Base-by-base conservation (phyloP, 2,113 vertebrate species). In the Gallinago jamesoni region DNA sequence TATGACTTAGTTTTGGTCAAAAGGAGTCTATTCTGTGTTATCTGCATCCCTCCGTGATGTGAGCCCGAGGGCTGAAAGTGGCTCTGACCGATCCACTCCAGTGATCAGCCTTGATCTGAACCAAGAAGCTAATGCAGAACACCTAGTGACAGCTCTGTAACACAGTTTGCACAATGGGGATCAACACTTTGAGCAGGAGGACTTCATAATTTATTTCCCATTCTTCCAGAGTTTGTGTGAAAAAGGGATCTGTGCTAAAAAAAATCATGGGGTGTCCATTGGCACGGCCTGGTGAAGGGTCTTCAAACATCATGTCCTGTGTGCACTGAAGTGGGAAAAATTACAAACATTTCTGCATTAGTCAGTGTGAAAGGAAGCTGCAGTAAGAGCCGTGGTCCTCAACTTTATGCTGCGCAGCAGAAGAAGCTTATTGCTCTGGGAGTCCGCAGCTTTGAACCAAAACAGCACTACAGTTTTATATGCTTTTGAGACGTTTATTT, bases 21-120 rank as follows among this genome's bases (percentile, higher is more conserved):
- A 74, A 74, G 30, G 3, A 5, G 10, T 67, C n/a, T 83, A 21
- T 72, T 68, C 24, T 89, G 9, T 28, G 19, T 43, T 15, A 27
- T 80, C 14, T 55, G 22, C 43, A 31, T 10, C 23, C 24, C 4
- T 27, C 15, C 10, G 3, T 50, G 30, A 24, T 35, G 24, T 48
- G 22, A 83, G 9, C 12, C 21, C 5, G 47, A 27, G 13, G 9
- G 2, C 43, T 20, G 28, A n/a, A 90, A 24, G 37, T 20, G 12
- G 7, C 0, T 0, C 5, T 64, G 56, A 37, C 28, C 47, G 48
- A 47, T 20, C 28, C 48, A 31, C 20, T 81, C 18, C 10, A 19
- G 14, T 7, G 25, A 52, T 6, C 0, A 5, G 10, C 27, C 30
- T 18, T 62, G 28, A 35, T 39, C 7, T 6, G 3, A 52, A 80